phyloP scores from a whole-genome alignment of 2,113 vertebrate genomes.

The Gorsachius goisagi region DNA sequence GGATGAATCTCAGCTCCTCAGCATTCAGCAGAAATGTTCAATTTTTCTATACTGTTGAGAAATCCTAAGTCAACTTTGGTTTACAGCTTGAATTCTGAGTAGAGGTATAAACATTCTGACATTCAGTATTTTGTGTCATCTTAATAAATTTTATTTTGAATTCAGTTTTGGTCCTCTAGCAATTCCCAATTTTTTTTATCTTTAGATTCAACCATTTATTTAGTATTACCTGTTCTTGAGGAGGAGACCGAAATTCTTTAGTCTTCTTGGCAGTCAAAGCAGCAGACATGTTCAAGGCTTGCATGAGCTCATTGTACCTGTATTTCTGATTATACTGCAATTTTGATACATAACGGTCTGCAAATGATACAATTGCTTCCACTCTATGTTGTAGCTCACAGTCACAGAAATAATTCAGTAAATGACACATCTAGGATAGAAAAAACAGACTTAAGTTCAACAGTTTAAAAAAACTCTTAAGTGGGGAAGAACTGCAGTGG shows the following conservation, averaged over 20 bases:
- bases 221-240: constrained; percentile 91
- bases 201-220: background rate
- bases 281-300: constrained; percentile 95
- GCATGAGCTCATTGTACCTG: constrained; percentile 96
- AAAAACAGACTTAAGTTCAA: background rate
- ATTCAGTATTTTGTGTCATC: background rate
- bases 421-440: constrained; percentile 89
- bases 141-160: background rate
- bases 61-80: background rate
- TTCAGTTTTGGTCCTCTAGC: background rate
- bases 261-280: constrained; percentile 95
- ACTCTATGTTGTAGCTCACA: constrained; percentile 95
- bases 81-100: background rate
- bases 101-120: background rate
- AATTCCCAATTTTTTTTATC: background rate
- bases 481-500: background rate
- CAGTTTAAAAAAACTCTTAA: background rate
- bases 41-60: background rate
- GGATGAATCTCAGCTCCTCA: background rate
- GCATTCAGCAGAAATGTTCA: background rate
- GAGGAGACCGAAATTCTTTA: constrained; percentile 94
- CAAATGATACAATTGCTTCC: constrained; percentile 93
- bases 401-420: constrained; percentile 97
- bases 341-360: constrained; percentile 92
- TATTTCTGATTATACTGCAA: constrained; percentile 96